Conservation (phyloP, 2,888 invertebrate genomes). For the Rhagium mordax region DNA sequence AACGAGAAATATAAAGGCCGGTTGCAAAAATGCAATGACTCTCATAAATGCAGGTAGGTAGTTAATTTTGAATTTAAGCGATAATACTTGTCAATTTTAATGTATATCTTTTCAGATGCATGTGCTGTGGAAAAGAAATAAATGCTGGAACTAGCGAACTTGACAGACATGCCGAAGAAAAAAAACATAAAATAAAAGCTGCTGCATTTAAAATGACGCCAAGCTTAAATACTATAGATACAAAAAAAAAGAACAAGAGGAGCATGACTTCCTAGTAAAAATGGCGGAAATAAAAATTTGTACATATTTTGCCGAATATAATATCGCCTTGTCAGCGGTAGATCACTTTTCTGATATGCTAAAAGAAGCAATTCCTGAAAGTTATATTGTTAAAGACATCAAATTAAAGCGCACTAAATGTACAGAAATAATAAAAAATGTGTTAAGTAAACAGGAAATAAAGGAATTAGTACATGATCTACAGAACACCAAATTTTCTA, state of each 20-base stretch:
- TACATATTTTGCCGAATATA: constrained; percentile 46
- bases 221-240: background rate
- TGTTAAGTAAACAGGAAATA: background rate
- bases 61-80: background rate
- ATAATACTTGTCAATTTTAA: background rate
- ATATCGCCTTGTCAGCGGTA: background rate
- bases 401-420: background rate
- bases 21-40: background rate
- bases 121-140: background rate
- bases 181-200: background rate
- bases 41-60: background rate
- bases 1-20: background rate
- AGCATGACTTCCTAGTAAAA: constrained; percentile 23
- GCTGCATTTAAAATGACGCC: background rate
- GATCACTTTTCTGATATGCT: background rate
- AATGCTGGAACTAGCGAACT: constrained; percentile 10
- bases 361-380: background rate
- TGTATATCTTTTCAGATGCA: background rate
- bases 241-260: background rate
- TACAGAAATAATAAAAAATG: background rate
- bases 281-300: constrained; percentile 41
- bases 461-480: background rate
- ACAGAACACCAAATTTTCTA: background rate
- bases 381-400: background rate
- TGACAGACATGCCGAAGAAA: background rate